These are phyloP conservation scores for Myocastor coypus DNA, from an alignment of 2,113 vertebrate species.

Conservation along the genomic window DNA sequence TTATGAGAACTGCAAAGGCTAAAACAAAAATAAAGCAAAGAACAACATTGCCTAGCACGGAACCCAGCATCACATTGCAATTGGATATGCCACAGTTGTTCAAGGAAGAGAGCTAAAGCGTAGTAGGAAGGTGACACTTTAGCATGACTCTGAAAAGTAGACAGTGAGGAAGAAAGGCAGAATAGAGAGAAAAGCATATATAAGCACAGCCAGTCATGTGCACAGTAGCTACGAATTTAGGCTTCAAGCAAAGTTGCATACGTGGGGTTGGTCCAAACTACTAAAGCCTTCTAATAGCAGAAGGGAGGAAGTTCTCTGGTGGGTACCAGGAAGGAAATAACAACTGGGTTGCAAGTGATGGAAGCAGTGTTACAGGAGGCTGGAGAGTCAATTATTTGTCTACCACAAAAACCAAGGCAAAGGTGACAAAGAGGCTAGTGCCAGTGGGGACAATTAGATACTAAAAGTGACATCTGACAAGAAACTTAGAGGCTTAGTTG, in stretches of 20 bases:
- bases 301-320: neutral
- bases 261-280: neutral
- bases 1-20: neutral
- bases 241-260: neutral
- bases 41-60: neutral
- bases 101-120: neutral
- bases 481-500: neutral
- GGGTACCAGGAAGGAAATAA: neutral
- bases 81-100: neutral
- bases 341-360: neutral
- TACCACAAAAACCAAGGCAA: neutral
- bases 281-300: neutral
- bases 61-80: neutral
- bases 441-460: neutral
- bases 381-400: neutral
- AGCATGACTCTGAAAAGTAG: neutral
- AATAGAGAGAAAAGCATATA: neutral
- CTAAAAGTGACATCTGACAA: neutral
- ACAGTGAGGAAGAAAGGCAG: neutral
- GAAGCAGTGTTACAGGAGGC: neutral
- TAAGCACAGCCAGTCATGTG: neutral
- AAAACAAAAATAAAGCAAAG: conserved; percentile 5
- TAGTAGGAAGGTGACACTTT: neutral
- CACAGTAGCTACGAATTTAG: neutral
- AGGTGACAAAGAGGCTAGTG: neutral